These are phyloP conservation scores for Acrossocheilus fasciatus DNA, from an alignment of 2,797 vertebrate species.

Conservation along the genomic window DNA sequence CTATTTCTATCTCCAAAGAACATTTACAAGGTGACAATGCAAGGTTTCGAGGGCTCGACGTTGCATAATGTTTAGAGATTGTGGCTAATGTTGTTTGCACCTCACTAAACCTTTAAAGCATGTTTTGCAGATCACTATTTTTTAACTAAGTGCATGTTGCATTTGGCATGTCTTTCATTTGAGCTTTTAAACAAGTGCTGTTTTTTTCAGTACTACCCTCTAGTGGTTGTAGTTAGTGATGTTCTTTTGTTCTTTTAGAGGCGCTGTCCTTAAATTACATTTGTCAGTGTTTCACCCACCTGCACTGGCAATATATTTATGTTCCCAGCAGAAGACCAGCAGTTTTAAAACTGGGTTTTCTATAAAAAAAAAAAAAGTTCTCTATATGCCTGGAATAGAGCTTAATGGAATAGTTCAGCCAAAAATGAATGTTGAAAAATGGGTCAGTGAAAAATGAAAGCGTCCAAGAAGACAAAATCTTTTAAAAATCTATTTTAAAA, in stretches of 20 bases:
- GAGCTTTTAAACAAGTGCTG: neutral
- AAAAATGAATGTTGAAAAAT: neutral
- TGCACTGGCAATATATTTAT: neutral
- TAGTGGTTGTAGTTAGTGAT: neutral
- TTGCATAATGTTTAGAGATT: neutral
- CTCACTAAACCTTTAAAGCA: neutral
- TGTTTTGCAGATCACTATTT: conserved; percentile 6
- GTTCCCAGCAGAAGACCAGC: neutral
- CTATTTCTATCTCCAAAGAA: conserved; percentile 45
- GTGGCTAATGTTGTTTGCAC: neutral
- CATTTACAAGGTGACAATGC: conserved; percentile 35
- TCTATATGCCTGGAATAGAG: neutral
- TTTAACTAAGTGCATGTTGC: conserved; percentile 29
- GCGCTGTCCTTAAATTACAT: neutral
- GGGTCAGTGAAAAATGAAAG: neutral
- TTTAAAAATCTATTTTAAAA: neutral
- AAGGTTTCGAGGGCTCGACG: conserved; percentile 12
- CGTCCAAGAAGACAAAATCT: too few species aligned
- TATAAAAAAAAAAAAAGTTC: neutral
- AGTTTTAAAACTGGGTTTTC: neutral
- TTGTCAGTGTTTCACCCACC: neutral
- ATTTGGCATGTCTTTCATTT: conserved; percentile 28
- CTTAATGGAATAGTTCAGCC: neutral
- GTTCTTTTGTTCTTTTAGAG: neutral
- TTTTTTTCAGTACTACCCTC: conserved; percentile 20